Base-by-base conservation (phyloP, 1,140 invertebrate species). In the Aphaenogaster floridana region DNA sequence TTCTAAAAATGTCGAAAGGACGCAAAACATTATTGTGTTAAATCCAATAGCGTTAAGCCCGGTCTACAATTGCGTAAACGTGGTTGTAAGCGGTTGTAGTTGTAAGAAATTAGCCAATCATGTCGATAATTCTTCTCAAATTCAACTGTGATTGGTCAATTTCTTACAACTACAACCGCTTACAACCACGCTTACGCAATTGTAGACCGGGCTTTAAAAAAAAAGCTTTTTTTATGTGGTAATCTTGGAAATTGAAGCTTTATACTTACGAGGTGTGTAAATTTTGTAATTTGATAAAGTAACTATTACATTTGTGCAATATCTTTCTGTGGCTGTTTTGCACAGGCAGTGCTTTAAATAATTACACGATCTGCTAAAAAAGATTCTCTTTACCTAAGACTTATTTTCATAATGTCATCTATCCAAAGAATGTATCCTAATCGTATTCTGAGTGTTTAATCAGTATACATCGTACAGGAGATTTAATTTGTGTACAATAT, bases 401-500 rank as follows among this genome's bases (percentile, higher is more conserved):
- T 69, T 54, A 13, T 42, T 71, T 11, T 54, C n/a, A 81, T n/a
- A 52, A 3, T 50, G 5, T 81, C 11, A 71, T 83, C 15, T 83
- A 61, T 63, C n/a, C 45, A 28, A 81, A 71, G 45, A 68, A 39
- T 36, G 15, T 72, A 2, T 45, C 45, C 42, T 76, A 61, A 63
- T 48, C 13, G 4, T 50, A 50, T 84, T 48, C 11, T 50, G 28
- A 45, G 36, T 21, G 15, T 45, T 57, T 39, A 36, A 61, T 45
- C n/a, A 36, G 28, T 76, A 17, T 45, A 11, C 17, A 13, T 79
- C 7, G 15, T 21, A 13, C 39, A 81, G 15, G 5, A 74, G 54
- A 11, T 63, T 94, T 86, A 95, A 81, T 96, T 96, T 17, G 95
- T 91, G 92, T 97, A 97, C 34, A 98, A 91, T 86, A 96, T 96